Conservation (phyloP, 2,797 vertebrate species). For the Clarias fuscus region DNA sequence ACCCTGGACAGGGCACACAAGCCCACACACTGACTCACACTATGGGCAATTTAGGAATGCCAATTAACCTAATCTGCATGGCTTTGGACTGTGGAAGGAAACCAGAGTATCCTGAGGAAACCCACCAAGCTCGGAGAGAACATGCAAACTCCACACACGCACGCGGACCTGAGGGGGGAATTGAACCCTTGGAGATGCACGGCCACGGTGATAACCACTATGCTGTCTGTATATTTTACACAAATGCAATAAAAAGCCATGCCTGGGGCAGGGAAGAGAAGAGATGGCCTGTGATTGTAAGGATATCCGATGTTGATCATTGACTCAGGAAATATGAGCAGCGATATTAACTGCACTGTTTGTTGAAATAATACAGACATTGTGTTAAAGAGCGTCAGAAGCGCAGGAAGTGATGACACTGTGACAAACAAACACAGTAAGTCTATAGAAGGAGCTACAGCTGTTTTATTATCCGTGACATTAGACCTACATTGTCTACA, state of each 20-base stretch:
- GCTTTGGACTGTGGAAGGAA: no score
- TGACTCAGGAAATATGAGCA: not conserved
- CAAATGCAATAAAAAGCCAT: not conserved
- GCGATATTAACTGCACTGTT: slow-evolving; percentile 36
- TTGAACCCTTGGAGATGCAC: no score
- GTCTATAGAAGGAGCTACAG: not conserved
- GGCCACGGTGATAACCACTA: no score
- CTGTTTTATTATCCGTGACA: not conserved
- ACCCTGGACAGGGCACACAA: no score
- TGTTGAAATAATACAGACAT: slow-evolving; percentile 31
- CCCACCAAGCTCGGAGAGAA: no score
- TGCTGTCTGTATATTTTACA: no score
- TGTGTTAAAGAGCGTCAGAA: slow-evolving; percentile 17
- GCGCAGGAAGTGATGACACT: slow-evolving; percentile 45
- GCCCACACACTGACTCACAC: no score
- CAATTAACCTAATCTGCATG: no score
- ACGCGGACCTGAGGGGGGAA: no score
- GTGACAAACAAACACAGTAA: slow-evolving; percentile 45
- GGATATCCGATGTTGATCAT: slow-evolving; percentile 7
- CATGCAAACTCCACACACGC: no score
- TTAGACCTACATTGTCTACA: not conserved
- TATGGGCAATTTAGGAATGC: no score
- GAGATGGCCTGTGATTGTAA: not conserved
- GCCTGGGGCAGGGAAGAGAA: not conserved
- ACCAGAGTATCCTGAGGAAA: no score